phyloP scores from a whole-genome alignment of 2,797 vertebrate species.

The Myotis myotis region DNA sequence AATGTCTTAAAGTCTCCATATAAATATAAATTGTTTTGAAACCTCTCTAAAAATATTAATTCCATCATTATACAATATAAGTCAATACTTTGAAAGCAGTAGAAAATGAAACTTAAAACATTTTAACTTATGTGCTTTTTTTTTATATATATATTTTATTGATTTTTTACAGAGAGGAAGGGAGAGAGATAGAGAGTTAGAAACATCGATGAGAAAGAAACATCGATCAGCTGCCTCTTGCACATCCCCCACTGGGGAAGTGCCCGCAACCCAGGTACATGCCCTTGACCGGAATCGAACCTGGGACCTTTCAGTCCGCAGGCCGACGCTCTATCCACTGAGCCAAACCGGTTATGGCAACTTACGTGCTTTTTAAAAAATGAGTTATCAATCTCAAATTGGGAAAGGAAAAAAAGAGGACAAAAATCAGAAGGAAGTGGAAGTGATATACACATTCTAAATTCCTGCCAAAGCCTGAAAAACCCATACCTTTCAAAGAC shows the following conservation, averaged over 20 bases:
- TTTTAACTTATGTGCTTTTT: neutral
- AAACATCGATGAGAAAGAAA: no score
- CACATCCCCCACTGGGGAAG: no score
- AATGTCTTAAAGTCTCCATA: neutral
- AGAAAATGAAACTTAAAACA: neutral
- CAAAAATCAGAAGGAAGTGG: neutral
- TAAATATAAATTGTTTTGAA: neutral
- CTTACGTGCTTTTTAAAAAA: neutral
- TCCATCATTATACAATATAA: neutral
- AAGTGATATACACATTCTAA: neutral
- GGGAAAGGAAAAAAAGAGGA: neutral
- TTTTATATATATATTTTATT: neutral
- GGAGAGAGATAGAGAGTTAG: no score
- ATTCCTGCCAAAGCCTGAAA: neutral
- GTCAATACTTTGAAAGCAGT: neutral
- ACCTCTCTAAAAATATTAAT: neutral
- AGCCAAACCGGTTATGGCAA: neutral
- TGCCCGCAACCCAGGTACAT: no score
- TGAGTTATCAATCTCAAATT: neutral
- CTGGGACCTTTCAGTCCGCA: no score
- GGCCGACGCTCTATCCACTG: no score
- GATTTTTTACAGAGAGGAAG: no score
- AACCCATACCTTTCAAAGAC: neutral
- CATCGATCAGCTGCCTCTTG: no score
- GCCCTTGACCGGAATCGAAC: no score